Conservation (phyloP, 92 coral and sea anemone species). For the Porites rus region DNA sequence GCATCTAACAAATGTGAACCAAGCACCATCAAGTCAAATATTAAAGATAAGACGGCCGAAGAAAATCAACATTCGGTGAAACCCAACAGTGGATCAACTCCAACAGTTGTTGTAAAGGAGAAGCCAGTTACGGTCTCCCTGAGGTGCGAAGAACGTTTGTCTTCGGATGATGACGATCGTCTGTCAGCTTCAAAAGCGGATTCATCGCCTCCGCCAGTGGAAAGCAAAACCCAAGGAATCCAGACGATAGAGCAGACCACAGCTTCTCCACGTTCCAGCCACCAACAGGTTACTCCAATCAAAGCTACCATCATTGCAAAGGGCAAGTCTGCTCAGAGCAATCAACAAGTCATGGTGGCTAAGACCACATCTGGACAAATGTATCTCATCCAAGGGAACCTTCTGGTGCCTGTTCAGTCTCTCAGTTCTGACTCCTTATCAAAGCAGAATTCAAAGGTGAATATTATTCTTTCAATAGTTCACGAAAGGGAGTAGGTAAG, state of each 20-base stretch:
- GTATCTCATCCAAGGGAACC: constrained; percentile 92
- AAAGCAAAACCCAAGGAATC: constrained; percentile 45
- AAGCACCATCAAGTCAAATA: background rate
- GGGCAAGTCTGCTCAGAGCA: constrained; percentile 83
- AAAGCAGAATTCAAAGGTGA: constrained; percentile 45
- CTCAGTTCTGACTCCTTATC: constrained; percentile 25
- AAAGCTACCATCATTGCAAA: constrained; percentile 93
- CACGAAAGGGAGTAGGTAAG: background rate
- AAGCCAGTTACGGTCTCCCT: constrained; percentile 13
- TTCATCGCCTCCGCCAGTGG: background rate
- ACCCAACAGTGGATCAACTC: background rate
- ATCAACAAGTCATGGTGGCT: constrained; percentile 90
- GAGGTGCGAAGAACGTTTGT: constrained; percentile 39
- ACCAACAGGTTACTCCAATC: constrained; percentile 73
- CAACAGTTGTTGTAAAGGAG: background rate
- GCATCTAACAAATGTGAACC: background rate
- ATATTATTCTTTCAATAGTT: constrained; percentile 6
- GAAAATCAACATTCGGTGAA: background rate
- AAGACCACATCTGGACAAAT: constrained; percentile 88
- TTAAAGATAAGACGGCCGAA: background rate
- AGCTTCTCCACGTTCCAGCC: constrained; percentile 11
- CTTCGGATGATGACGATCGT: constrained; percentile 46
- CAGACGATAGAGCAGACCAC: constrained; percentile 44
- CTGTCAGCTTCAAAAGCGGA: background rate
- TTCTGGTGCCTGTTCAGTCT: constrained; percentile 85